Conservation (phyloP, 2,113 vertebrate genomes). For the Rhea americana region DNA sequence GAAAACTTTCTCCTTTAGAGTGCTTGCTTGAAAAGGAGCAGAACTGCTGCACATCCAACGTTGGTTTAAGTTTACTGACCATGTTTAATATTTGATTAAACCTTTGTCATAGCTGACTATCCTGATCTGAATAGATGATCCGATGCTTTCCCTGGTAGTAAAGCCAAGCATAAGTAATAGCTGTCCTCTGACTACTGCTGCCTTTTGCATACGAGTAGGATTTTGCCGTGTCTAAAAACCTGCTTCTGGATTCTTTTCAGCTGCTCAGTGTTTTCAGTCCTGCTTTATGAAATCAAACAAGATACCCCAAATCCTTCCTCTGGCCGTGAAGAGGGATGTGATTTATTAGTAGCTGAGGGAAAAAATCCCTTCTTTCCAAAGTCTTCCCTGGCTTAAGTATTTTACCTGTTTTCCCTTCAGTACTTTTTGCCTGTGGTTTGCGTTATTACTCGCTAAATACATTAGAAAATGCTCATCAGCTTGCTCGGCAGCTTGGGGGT, state of each 20-base stretch:
- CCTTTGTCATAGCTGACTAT: slow-evolving; percentile 45
- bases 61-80: slow-evolving; percentile 70
- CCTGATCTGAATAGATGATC: slow-evolving; percentile 59
- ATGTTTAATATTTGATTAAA: slow-evolving; percentile 72
- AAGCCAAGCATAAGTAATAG: slow-evolving; percentile 45
- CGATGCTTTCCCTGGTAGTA: neutral
- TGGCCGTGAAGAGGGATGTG: neutral
- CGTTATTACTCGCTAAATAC: slow-evolving; percentile 48
- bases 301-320: neutral
- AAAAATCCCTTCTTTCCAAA: neutral
- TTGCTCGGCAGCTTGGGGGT: slow-evolving; percentile 27
- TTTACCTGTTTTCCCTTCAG: neutral
- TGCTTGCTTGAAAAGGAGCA: neutral
- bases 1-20: slow-evolving; percentile 11
- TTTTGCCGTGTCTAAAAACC: neutral
- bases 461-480: slow-evolving; percentile 29
- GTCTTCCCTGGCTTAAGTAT: neutral
- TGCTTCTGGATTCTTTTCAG: neutral
- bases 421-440: slow-evolving; percentile 9
- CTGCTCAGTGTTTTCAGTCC: neutral
- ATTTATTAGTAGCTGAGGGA: neutral
- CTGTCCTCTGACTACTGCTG: neutral
- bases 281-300: neutral
- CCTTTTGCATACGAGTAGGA: neutral
- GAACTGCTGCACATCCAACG: neutral